Conservation (phyloP, 2,888 invertebrate genomes). For the Melieria omissa region DNA sequence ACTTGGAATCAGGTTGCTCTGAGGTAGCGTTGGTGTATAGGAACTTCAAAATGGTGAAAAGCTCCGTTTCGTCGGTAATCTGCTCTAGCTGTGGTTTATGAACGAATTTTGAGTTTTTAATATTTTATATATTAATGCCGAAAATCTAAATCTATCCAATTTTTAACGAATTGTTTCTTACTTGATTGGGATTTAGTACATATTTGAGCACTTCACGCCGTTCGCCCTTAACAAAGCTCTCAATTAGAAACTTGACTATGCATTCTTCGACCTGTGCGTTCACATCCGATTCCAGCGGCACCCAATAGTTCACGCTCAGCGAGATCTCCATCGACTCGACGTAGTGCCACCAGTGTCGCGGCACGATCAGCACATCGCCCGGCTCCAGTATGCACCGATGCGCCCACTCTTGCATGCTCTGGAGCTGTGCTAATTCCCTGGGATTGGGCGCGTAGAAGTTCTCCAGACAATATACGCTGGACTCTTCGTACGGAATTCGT, state of each 20-base stretch:
- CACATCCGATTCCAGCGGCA: conserved; percentile 71
- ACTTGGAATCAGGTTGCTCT: conserved; percentile 49
- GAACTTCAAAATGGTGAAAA: conserved; percentile 44
- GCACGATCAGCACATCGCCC: conserved; percentile 90
- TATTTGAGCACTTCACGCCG: conserved; percentile 67
- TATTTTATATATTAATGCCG: no score
- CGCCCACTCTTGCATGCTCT: conserved; percentile 44
- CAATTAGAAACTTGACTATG: conserved; percentile 75
- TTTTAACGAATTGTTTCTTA: conserved; percentile 47
- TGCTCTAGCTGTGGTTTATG: conserved; percentile 33
- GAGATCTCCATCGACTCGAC: conserved; percentile 85
- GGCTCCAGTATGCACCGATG: conserved; percentile 77
- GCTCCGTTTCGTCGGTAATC: conserved; percentile 45
- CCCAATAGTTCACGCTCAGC: conserved; percentile 75
- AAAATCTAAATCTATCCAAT: neutral
- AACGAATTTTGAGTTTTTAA: no score
- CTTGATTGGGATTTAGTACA: conserved; percentile 78
- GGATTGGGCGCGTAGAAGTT: conserved; percentile 78
- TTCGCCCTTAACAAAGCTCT: conserved; percentile 71
- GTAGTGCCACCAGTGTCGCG: conserved; percentile 97
- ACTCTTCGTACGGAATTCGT: conserved; percentile 95
- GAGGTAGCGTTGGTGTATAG: conserved; percentile 32
- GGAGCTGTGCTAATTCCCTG: conserved; percentile 38
- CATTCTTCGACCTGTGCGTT: conserved; percentile 70
- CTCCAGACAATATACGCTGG: conserved; percentile 88